Percentiles rank a stretch among this genome's conserved stretches.
These are phyloP conservation scores for Epinephelus awoara DNA, from an alignment of 2,797 vertebrate species.

Conservation along the genomic window DNA sequence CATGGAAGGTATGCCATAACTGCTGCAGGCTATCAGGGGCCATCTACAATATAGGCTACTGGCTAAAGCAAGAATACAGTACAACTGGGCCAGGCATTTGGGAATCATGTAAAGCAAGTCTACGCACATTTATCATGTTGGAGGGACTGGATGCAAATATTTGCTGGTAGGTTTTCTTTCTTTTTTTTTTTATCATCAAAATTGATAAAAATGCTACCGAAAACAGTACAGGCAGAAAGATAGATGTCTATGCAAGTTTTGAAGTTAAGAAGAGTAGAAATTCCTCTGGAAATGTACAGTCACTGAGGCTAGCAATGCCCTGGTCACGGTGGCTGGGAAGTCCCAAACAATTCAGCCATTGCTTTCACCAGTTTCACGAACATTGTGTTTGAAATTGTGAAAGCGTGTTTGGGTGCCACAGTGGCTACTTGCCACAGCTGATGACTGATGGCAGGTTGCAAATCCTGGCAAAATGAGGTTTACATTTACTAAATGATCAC, in stretches of 20 bases:
- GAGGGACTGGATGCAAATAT: slow-evolving; percentile 49
- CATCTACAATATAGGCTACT: slow-evolving; percentile 69
- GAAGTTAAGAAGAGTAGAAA: slow-evolving; percentile 44
- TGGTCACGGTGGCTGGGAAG: background rate
- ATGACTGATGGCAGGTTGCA: background rate
- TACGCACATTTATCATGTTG: slow-evolving; percentile 28
- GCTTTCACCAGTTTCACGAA: slow-evolving; percentile 25
- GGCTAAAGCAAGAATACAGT: slow-evolving; percentile 64
- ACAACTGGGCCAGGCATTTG: slow-evolving; percentile 48
- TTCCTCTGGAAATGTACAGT: slow-evolving; percentile 30
- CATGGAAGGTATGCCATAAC: slow-evolving; percentile 45
- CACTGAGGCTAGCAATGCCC: slow-evolving; percentile 15
- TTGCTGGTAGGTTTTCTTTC: slow-evolving; percentile 44
- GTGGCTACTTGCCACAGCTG: background rate
- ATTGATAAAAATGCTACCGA: slow-evolving; percentile 61
- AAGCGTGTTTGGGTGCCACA: slow-evolving; percentile 19
- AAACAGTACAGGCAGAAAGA: slow-evolving; percentile 53
- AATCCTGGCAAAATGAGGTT: slow-evolving; percentile 40
- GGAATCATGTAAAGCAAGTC: slow-evolving; percentile 48
- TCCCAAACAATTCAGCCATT: slow-evolving; percentile 6
- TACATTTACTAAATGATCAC: slow-evolving; percentile 24
- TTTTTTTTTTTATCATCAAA: slow-evolving; percentile 41
- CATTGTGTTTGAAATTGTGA: slow-evolving; percentile 18
- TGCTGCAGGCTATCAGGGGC: slow-evolving; percentile 49
- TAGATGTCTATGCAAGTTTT: slow-evolving; percentile 9